A percentile compares a stretch with the other conserved stretches of the same genome.
These are phyloP conservation scores for Thymelicus sylvestris DNA, from an alignment of 2,888 invertebrate genomes.

Conservation along the genomic window DNA sequence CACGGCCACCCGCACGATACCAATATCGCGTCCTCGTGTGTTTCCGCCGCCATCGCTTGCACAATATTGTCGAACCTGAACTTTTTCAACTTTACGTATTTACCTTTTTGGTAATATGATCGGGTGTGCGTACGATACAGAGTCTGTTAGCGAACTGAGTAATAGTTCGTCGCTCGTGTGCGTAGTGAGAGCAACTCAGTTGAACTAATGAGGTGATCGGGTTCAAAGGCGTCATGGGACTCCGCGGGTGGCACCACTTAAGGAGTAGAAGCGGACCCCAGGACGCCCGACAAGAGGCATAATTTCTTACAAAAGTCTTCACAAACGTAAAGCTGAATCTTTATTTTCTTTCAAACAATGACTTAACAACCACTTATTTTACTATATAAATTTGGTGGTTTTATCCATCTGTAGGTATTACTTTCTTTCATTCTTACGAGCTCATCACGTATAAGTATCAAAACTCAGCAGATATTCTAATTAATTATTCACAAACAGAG, in stretches of 20 bases:
- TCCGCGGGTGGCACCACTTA: slow-evolving; percentile 70
- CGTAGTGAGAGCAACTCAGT: slow-evolving; percentile 69
- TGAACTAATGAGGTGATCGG: slow-evolving; percentile 80
- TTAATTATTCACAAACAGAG: too few relatives aligned
- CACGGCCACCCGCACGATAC: slow-evolving; percentile 82
- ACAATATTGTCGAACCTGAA: slow-evolving; percentile 56
- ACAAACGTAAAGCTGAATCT: neutral
- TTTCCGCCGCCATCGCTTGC: slow-evolving; percentile 76
- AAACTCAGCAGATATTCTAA: too few relatives aligned
- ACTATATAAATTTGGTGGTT: too few relatives aligned
- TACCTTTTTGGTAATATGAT: slow-evolving; percentile 40
- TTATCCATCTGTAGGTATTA: too few relatives aligned
- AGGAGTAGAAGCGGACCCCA: slow-evolving; percentile 50
- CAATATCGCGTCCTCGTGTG: slow-evolving; percentile 72
- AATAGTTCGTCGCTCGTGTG: slow-evolving; percentile 63
- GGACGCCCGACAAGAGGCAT: slow-evolving; percentile 38
- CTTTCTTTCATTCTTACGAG: too few relatives aligned
- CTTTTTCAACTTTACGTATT: slow-evolving; percentile 50
- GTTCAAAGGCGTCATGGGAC: slow-evolving; percentile 75
- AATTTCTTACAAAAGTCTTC: slow-evolving; percentile 24
- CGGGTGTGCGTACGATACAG: slow-evolving; percentile 69
- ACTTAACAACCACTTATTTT: too few relatives aligned
- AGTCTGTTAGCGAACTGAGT: slow-evolving; percentile 73
- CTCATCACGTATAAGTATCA: too few relatives aligned
- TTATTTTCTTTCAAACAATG: neutral